Evolutionary conservation across 2,888 invertebrate genomes (phyloP).

Genomic region (Cerceris ruficornis): DNA sequence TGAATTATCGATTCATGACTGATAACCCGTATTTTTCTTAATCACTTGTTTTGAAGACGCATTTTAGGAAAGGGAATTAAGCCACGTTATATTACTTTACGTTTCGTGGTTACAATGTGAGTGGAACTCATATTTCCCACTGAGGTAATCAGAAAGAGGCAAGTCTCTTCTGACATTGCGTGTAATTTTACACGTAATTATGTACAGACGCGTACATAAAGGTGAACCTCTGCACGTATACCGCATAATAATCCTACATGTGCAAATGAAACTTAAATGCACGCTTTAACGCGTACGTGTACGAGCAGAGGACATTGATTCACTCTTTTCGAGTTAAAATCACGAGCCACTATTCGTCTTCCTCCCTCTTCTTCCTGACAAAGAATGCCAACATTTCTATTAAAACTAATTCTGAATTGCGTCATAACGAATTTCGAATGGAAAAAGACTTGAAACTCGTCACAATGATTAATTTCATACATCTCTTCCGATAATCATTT

Average conservation of each 20-base stretch:
- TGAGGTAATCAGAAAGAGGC: slow-evolving; percentile 34
- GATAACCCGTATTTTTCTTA: too few species aligned
- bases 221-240: slow-evolving; percentile 49
- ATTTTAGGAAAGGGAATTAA: too few species aligned
- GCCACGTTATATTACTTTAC: not conserved
- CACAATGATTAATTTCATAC: too few species aligned
- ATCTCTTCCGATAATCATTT: too few species aligned
- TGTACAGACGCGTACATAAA: slow-evolving; percentile 48
- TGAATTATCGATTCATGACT: too few species aligned
- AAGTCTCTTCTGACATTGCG: slow-evolving; percentile 54
- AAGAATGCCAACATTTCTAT: not conserved
- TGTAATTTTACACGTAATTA: slow-evolving; percentile 53
- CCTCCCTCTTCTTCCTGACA: slow-evolving; percentile 16
- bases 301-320: slow-evolving; percentile 48
- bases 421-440: not conserved
- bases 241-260: slow-evolving; percentile 46
- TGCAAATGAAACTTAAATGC: slow-evolving; percentile 26
- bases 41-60: too few species aligned
- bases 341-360: slow-evolving; percentile 49
- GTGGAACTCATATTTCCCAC: slow-evolving; percentile 30
- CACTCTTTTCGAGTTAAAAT: slow-evolving; percentile 37
- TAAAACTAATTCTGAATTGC: not conserved
- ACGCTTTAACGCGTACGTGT: slow-evolving; percentile 30
- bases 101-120: not conserved
- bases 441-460: too few species aligned